Evolutionary conservation across 2,888 invertebrate species (phyloP).

Genomic region (Platynereis dumerilii): DNA sequence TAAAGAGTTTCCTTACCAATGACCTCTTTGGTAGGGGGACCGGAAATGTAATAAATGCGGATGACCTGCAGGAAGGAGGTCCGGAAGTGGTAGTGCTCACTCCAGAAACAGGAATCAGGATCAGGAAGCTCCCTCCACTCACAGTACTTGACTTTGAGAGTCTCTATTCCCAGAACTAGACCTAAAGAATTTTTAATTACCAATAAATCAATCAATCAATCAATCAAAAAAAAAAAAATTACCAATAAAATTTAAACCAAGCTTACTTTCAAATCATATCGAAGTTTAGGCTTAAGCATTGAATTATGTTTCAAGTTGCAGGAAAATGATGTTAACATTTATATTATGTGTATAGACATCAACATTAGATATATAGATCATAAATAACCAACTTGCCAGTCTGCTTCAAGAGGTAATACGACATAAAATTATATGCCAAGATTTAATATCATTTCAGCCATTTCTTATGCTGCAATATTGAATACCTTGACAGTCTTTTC

Average conservation of each 20-base stretch:
- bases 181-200: background rate
- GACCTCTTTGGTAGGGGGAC: background rate
- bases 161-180: background rate
- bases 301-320: background rate
- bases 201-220: too few species aligned
- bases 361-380: too few species aligned
- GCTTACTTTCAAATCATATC: background rate
- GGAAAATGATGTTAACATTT: too few species aligned
- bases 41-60: background rate
- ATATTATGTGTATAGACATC: too few species aligned
- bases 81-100: conserved; percentile 6
- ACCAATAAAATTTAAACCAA: too few species aligned
- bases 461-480: too few species aligned
- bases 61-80: conserved; percentile 2
- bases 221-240: too few species aligned
- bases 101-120: conserved; percentile 6
- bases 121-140: conserved; percentile 7
- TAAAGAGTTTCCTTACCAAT: conserved; percentile 2
- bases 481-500: too few species aligned
- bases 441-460: too few species aligned
- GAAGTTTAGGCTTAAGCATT: background rate
- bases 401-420: too few species aligned
- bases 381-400: too few species aligned
- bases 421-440: too few species aligned
- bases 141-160: background rate